Percentiles rank a stretch among this genome's conserved stretches.
Evolutionary conservation across 35 echinoderm and acorn worm species (phyloP).

Genomic region (Strongylocentrotus purpuratus): DNA sequence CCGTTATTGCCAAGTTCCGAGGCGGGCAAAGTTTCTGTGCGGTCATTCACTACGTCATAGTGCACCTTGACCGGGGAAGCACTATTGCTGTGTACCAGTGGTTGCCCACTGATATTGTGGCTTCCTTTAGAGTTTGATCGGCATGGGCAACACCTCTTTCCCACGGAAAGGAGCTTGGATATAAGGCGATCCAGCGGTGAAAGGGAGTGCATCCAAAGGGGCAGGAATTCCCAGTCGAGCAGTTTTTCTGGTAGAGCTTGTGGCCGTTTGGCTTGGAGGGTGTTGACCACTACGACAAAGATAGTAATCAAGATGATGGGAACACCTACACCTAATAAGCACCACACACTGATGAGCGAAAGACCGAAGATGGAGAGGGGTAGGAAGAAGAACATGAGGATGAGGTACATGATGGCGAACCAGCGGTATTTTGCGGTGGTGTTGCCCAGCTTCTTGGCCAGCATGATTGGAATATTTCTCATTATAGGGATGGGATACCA

Average conservation of each 20-base stretch:
- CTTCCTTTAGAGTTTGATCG: constrained; percentile 6
- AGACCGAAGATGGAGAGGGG: constrained; percentile 81
- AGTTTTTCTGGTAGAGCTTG: constrained; percentile 61
- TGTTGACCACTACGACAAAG: constrained; percentile 71
- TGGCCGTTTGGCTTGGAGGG: constrained; percentile 72
- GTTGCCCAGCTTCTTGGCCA: constrained; percentile 88
- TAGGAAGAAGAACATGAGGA: constrained; percentile 83
- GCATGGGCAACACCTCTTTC: constrained; percentile 53
- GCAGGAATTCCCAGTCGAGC: constrained; percentile 76
- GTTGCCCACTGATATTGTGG: constrained; percentile 32
- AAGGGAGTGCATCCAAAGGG: constrained; percentile 80
- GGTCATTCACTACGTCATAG: constrained; percentile 50
- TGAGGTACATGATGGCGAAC: constrained; percentile 91
- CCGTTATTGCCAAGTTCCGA: not conserved
- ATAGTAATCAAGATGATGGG: constrained; percentile 62
- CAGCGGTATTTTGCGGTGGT: constrained; percentile 96
- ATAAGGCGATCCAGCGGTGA: constrained; percentile 61
- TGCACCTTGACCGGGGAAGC: constrained; percentile 45
- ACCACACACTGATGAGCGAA: constrained; percentile 68
- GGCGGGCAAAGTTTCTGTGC: constrained; percentile 44
- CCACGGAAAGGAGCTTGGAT: constrained; percentile 11
- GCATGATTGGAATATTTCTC: constrained; percentile 68
- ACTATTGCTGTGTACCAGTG: constrained; percentile 45
- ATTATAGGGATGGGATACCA: constrained; percentile 94
- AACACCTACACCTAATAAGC: constrained; percentile 52